Evolutionary conservation across 2,113 vertebrate species (phyloP), one percentile per base, ranked within the genome.

Genomic region (Chitala chitala): DNA sequence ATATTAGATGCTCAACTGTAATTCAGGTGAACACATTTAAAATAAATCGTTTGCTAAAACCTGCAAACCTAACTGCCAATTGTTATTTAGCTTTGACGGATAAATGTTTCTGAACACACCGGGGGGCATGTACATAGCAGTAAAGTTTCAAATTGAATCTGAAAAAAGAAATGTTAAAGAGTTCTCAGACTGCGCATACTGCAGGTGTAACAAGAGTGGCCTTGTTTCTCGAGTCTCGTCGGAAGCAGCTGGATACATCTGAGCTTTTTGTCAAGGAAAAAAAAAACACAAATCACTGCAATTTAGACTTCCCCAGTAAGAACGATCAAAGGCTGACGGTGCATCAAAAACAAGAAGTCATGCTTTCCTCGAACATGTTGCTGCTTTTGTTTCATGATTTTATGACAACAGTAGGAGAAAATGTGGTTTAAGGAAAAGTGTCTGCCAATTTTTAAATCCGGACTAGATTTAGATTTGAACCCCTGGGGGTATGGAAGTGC

Each of bases 21-120:
- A 65, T 22, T 65, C 22, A 65, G 20, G 40, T 65, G 63, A 65
- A 65, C 38, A 20, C 63, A 24, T 65, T 44, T 38, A 65, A 38
- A 44, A 42, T 65, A 20, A 65, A 20, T 40, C 40, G 61, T 15
- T 12, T 65, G 63, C 38, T 22, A 29, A 22, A 5, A 31, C 31
- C 26, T 58, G 31, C 31, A 58, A 58, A 58, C 40, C 9, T 40
- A 22, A 40, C 36, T 36, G 3, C 40, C 61, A 42, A 22, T 31
- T 44, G 38, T 58, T 29, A 29, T 42, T 65, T 38, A 7, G 33
- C 33, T 17, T 33, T 36, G 17, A 7, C 40, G 20, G 31, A 10
- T 42, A 42, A 40, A 65, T 17, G 5, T 65, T 44, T 65, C 5
- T 26, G 12, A 36, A 42, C 36, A 9, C 36, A n/a, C 24, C 63